Conservation (phyloP, 2,888 invertebrate genomes). For the Germaria angustata region DNA sequence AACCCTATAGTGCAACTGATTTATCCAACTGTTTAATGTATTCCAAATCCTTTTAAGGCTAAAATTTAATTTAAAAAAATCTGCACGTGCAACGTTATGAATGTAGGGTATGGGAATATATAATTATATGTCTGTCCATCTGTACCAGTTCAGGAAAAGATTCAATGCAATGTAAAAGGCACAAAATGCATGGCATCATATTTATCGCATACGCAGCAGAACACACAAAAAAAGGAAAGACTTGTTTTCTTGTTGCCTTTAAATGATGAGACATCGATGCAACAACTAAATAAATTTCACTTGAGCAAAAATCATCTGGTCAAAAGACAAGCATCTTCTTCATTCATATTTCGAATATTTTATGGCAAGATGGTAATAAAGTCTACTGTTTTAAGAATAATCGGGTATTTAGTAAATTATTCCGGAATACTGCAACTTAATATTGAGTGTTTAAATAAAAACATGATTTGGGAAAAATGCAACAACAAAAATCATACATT, state of each 20-base stretch:
- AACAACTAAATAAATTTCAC: conserved; percentile 54
- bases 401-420: neutral
- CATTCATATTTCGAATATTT: conserved; percentile 17
- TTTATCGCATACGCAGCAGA: too few species aligned
- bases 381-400: neutral
- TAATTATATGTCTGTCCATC: conserved; percentile 25
- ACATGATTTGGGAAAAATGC: too few species aligned
- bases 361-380: neutral
- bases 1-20: conserved; percentile 8
- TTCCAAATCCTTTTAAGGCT: conserved; percentile 31
- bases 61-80: neutral
- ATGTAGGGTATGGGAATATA: conserved; percentile 45
- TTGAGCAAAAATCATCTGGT: conserved; percentile 28
- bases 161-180: too few species aligned
- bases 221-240: conserved; percentile 15
- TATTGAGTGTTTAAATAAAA: too few species aligned
- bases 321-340: conserved; percentile 23
- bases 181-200: too few species aligned
- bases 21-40: neutral
- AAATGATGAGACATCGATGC: conserved; percentile 33
- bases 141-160: neutral
- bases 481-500: too few species aligned
- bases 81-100: conserved; percentile 34
- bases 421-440: too few species aligned
- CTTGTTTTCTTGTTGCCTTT: conserved; percentile 36